Evolutionary conservation across 2,888 invertebrate species (phyloP), one percentile per base, ranked within the genome.

Genomic region (Spilarctia lutea): DNA sequence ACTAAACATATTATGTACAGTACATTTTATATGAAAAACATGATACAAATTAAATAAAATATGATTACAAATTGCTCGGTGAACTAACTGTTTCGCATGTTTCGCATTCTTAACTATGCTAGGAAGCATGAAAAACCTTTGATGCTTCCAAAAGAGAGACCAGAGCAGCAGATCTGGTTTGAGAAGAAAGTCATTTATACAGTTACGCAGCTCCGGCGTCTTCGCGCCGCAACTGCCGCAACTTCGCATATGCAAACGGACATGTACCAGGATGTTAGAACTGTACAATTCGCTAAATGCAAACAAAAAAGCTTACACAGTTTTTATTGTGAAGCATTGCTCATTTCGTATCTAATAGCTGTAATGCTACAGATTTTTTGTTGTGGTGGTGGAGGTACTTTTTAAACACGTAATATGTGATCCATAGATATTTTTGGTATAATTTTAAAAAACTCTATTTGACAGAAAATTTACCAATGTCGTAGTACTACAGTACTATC

Each of bases 261-360:
- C 68, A n/a, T 35, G 65, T 13, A 20, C 71, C 20, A 63, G 65
- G 71, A 71, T 48, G 45, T 33, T 33, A 65, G 33, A 65, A 45
- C 65, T 48, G 45, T 71, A 52, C 71, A 63, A 13, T 33, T 42
- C n/a, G 42, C 63, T 71, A 0, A 27, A 60, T 39, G 65, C 35
- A 39, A 30, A 35, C 11, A 33, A 71, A 71, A 71, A 65, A 65
- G 45, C 65, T 65, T n/a, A 10, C 16, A 30, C 33, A 71, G 71
- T 65, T 71, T 71, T 71, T 71, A 48, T 48, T 20, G 52, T 20
- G 27, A 45, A 24, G 13, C n/a, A 30, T 65, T 48, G 48, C 30
- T 65, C 10, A 65, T 24, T 71, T 71, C 33, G 65, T 65, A 65
- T 48, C 30, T 45, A 65, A 65, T 27, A 63, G 70, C 39, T 30